A percentile compares a stretch with the other conserved stretches of the same genome.
Evolutionary conservation across 2,888 invertebrate species (phyloP).

Genomic region (Pyrocoelia pectoralis): DNA sequence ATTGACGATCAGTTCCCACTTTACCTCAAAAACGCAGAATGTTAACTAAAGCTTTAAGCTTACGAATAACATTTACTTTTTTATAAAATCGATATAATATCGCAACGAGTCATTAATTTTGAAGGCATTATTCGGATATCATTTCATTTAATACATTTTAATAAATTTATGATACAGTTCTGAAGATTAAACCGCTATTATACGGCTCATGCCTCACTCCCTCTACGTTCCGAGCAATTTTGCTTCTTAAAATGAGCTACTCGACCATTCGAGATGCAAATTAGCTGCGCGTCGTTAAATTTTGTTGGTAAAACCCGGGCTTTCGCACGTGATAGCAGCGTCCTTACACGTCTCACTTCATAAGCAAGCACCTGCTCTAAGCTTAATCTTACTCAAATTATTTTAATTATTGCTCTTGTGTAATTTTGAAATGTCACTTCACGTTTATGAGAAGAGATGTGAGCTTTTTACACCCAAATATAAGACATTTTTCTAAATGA

Average conservation of each 20-base stretch:
- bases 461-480: constrained; percentile 1
- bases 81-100: constrained; percentile 34
- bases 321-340: constrained; percentile 51
- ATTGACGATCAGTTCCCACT: background rate
- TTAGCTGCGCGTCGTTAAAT: constrained; percentile 57
- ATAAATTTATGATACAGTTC: constrained; percentile 58
- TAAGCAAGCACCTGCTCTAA: constrained; percentile 42
- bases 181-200: constrained; percentile 58
- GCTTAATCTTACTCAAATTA: constrained; percentile 42
- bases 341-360: constrained; percentile 48
- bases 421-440: constrained; percentile 38
- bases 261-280: constrained; percentile 56
- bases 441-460: constrained; percentile 18
- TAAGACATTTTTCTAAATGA: constrained; percentile 18
- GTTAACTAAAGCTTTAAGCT: background rate
- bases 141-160: constrained; percentile 59
- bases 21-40: background rate
- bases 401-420: constrained; percentile 42
- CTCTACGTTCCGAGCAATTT: constrained; percentile 52
- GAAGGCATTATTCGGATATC: constrained; percentile 50
- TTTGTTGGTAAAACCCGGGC: constrained; percentile 52
- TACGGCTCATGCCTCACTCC: constrained; percentile 56
- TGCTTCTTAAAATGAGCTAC: constrained; percentile 52
- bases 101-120: constrained; percentile 37
- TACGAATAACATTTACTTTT: constrained; percentile 31